phyloP scores from a whole-genome alignment of 2,113 vertebrate species.

The Anoura caudifer region DNA sequence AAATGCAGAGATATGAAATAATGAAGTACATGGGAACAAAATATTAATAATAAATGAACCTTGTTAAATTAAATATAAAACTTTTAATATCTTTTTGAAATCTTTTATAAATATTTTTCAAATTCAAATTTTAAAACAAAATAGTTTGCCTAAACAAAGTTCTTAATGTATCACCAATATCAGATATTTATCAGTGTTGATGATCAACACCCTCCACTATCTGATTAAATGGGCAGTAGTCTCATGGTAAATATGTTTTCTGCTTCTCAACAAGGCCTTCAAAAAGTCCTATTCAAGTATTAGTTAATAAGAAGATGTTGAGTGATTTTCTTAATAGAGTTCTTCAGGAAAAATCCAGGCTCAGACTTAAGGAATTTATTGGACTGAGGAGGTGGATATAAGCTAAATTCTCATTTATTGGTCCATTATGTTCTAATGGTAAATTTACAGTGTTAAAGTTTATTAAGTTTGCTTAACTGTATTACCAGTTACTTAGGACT shows the following conservation, averaged over 20 bases:
- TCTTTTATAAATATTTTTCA: background rate
- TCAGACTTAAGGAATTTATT: constrained; percentile 20
- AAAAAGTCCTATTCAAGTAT: background rate
- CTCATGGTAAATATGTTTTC: background rate
- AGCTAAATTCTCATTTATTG: background rate
- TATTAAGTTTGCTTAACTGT: constrained; percentile 19
- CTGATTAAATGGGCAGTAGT: background rate
- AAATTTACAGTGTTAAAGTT: constrained; percentile 28
- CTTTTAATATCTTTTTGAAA: background rate
- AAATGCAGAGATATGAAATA: background rate
- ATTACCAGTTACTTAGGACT: background rate
- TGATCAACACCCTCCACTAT: background rate
- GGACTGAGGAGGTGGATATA: background rate
- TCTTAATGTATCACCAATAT: background rate
- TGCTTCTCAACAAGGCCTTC: background rate
- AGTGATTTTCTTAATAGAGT: constrained; percentile 19
- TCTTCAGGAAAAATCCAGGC: background rate
- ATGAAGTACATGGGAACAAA: background rate
- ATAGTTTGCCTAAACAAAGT: background rate
- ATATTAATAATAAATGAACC: background rate
- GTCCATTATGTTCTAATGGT: background rate
- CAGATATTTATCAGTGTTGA: background rate
- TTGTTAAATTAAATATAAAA: background rate
- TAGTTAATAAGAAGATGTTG: background rate
- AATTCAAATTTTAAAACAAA: background rate